Conservation (phyloP, 2,113 vertebrate genomes). For the Chroicocephalus ridibundus region DNA sequence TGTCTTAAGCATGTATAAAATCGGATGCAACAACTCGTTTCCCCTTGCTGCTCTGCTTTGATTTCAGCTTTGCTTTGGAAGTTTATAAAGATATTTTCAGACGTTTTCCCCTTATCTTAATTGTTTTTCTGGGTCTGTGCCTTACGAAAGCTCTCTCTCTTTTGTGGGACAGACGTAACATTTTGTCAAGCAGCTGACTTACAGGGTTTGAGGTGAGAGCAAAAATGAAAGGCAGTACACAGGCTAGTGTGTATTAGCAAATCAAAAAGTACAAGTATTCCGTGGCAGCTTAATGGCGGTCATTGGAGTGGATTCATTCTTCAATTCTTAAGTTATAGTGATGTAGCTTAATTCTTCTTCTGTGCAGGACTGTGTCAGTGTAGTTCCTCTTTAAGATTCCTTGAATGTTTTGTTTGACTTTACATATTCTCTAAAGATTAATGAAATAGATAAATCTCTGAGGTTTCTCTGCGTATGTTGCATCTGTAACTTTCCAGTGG, state of each 20-base stretch:
- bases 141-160: not conserved
- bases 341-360: not conserved
- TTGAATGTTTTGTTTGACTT: not conserved
- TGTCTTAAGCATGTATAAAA: not conserved
- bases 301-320: not conserved
- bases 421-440: too few species aligned
- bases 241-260: not conserved
- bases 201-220: not conserved
- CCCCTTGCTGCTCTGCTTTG: not conserved
- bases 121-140: not conserved
- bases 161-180: not conserved
- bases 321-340: not conserved
- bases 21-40: accelerated
- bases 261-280: not conserved
- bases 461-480: not conserved
- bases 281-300: not conserved
- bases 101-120: not conserved
- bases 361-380: not conserved
- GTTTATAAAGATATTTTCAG: not conserved
- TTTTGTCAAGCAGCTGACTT: not conserved
- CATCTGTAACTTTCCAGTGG: not conserved
- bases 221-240: not conserved
- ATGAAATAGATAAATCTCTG: not conserved
- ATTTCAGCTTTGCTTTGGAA: not conserved
- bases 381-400: not conserved